A percentile compares a stretch with the other conserved stretches of the same genome.
Evolutionary conservation across 2,797 vertebrate species (phyloP).

Genomic region (Cetoscarus ocellatus): DNA sequence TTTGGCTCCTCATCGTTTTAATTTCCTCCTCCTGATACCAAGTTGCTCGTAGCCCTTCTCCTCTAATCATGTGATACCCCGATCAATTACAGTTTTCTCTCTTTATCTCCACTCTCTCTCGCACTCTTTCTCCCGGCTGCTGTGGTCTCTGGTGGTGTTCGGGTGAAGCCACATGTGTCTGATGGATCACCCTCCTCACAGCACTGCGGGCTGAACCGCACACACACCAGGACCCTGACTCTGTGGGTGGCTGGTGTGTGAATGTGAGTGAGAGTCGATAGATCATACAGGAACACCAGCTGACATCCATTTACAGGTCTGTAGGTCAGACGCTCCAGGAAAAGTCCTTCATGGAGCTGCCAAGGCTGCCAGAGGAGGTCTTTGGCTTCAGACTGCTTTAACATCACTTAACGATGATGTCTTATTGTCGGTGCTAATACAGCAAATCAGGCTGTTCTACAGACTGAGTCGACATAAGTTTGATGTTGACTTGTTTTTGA

Average conservation of each 20-base stretch:
- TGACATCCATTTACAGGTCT: conserved; percentile 22
- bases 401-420: neutral
- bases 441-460: too few relatives aligned
- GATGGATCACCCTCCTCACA: conserved; percentile 55
- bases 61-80: neutral
- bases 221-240: neutral
- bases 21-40: conserved; percentile 2
- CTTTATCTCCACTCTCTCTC: neutral
- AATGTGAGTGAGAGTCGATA: conserved; percentile 28
- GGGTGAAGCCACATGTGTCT: conserved; percentile 20
- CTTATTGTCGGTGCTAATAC: neutral
- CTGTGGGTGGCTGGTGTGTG: conserved; percentile 3
- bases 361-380: neutral
- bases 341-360: neutral
- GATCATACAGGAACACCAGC: conserved; percentile 33
- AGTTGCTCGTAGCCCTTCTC: neutral
- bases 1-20: conserved; percentile 2
- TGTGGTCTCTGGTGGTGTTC: conserved; percentile 29
- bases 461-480: too few relatives aligned
- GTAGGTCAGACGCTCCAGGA: neutral
- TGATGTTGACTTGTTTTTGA: too few relatives aligned
- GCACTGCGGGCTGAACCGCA: conserved; percentile 23
- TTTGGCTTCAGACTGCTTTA: neutral
- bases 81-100: neutral
- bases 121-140: neutral